phyloP scores from a whole-genome alignment of 37 sponge, comb jelly and placozoan genomes.

The Tethya wilhelma region DNA sequence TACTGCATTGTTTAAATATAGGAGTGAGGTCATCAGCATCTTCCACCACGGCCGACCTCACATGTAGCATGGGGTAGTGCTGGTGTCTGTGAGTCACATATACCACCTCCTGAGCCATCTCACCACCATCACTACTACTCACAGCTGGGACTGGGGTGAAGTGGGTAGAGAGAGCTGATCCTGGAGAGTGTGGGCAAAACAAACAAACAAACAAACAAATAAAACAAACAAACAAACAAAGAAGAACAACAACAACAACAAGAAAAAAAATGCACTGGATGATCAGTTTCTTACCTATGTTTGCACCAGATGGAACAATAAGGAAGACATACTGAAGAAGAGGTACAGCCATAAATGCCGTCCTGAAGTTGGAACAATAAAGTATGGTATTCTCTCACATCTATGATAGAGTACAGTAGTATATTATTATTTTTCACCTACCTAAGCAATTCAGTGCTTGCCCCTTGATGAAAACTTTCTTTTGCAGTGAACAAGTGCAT shows the following conservation, averaged over 20 bases:
- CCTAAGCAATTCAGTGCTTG: conserved; percentile 72
- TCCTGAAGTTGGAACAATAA: conserved; percentile 37
- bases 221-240: too few relatives aligned
- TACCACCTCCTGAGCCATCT: conserved; percentile 1
- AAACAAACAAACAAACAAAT: too few relatives aligned
- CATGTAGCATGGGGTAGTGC: conserved; percentile 78
- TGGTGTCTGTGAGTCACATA: conserved; percentile 70
- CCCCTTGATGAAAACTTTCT: conserved; percentile 66
- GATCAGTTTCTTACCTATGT: conserved; percentile 45
- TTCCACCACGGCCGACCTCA: conserved; percentile 80
- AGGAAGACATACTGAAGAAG: conserved; percentile 76
- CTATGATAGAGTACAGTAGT: too few relatives aligned
- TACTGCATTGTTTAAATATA: conserved; percentile 65
- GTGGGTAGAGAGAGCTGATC: conserved; percentile 21
- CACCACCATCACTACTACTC: neutral
- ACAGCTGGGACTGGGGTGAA: conserved; percentile 24
- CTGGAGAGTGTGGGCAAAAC: too few relatives aligned
- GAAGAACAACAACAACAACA: too few relatives aligned
- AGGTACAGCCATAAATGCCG: conserved; percentile 69
- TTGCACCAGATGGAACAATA: conserved; percentile 14
- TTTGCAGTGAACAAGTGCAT: conserved; percentile 86
- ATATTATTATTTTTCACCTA: neutral
- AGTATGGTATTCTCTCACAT: neutral
- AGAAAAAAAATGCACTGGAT: neutral
- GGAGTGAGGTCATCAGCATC: conserved; percentile 96